Conservation (phyloP, 2,113 vertebrate species). For the Passer domesticus region DNA sequence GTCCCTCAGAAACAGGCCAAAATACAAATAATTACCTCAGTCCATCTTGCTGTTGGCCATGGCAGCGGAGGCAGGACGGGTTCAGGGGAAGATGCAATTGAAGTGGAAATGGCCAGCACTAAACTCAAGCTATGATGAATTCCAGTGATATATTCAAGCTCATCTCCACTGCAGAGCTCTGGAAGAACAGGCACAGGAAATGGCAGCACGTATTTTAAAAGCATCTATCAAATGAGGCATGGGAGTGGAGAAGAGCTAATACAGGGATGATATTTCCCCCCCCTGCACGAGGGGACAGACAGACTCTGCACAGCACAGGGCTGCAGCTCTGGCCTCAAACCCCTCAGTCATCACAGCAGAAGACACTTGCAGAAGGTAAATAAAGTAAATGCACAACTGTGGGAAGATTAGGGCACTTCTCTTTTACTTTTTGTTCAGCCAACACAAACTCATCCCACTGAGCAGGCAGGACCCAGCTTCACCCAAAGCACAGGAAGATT, state of each 20-base stretch:
- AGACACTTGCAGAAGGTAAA: neutral
- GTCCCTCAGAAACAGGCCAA: neutral
- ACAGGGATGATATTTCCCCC: neutral
- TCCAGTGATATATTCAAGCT: neutral
- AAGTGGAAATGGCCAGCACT: constrained; percentile 47
- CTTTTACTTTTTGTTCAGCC: neutral
- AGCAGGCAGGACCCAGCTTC: neutral
- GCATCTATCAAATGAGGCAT: neutral
- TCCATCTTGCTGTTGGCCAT: constrained; percentile 20
- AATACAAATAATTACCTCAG: constrained; percentile 48
- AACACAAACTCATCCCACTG: neutral
- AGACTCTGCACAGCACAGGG: neutral
- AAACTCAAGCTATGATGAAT: constrained; percentile 16
- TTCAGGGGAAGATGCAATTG: constrained; percentile 21
- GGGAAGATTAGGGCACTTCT: neutral
- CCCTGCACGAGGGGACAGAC: neutral
- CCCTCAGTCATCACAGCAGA: neutral
- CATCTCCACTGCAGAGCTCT: constrained; percentile 1
- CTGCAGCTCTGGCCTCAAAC: neutral
- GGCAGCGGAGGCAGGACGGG: neutral
- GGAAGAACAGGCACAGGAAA: constrained; percentile 9
- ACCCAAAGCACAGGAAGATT: neutral
- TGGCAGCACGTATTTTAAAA: neutral
- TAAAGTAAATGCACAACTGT: neutral
- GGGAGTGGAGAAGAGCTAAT: neutral